Conservation (phyloP, 2,888 invertebrate species). For the Diaprepes abbreviatus region DNA sequence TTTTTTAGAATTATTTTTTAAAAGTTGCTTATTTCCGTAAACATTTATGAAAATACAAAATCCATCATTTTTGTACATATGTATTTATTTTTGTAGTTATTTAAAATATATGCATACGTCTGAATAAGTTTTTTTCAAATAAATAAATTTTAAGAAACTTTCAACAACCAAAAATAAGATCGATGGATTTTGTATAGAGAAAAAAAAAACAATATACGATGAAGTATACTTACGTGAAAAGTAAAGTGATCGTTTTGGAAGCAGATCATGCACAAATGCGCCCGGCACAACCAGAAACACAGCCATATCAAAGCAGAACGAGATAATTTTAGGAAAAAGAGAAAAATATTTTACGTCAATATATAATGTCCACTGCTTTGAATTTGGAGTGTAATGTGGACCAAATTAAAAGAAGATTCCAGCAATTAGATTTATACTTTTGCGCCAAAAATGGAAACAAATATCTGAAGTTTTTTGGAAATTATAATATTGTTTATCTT, state of each 20-base stretch:
- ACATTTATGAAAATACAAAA: constrained; percentile 40
- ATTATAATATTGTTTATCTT: no score
- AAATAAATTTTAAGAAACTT: no score
- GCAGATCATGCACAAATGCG: constrained; percentile 80
- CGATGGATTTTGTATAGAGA: constrained; percentile 39
- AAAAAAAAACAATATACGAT: constrained; percentile 54
- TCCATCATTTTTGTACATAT: constrained; percentile 20
- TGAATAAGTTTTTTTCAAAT: no score
- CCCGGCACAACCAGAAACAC: constrained; percentile 84
- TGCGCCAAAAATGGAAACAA: no score
- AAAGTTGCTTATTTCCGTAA: constrained; percentile 10
- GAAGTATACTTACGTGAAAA: constrained; percentile 80
- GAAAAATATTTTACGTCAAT: constrained; percentile 80
- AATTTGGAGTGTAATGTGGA: constrained; percentile 56
- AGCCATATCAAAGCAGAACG: constrained; percentile 84
- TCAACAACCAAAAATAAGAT: no score
- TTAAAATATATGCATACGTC: no score
- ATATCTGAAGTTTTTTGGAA: no score
- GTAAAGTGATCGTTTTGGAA: constrained; percentile 72
- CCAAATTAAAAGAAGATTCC: constrained; percentile 33
- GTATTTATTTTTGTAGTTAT: no score
- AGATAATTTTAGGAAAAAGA: constrained; percentile 79
- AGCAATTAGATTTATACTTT: no score
- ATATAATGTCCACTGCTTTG: constrained; percentile 68
- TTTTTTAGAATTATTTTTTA: no score